phyloP scores from a whole-genome alignment of 1,140 invertebrate genomes.

The Bactericera cockerelli region DNA sequence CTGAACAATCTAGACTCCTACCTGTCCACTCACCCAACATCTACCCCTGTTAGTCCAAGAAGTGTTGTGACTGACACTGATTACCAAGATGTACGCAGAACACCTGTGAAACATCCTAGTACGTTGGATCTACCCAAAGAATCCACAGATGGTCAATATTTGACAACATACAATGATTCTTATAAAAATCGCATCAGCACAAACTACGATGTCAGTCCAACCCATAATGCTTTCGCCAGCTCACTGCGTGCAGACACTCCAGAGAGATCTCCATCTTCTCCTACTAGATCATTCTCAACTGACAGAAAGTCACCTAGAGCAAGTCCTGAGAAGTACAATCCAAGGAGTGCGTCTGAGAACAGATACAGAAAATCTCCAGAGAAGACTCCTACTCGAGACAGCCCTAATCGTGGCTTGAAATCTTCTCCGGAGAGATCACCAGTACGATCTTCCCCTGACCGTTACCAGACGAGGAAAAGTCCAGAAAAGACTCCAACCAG shows the following conservation, averaged over 20 bases:
- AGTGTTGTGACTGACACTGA: slow-evolving; percentile 20
- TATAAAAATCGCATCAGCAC: slow-evolving; percentile 38
- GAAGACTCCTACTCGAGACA: slow-evolving; percentile 11
- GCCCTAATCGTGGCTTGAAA: slow-evolving; percentile 20
- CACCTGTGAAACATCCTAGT: slow-evolving; percentile 16
- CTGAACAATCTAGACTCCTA: slow-evolving; percentile 25
- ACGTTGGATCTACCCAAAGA: slow-evolving; percentile 20
- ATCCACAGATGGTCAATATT: slow-evolving; percentile 32
- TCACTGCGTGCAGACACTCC: slow-evolving; percentile 39
- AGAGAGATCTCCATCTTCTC: slow-evolving; percentile 32
- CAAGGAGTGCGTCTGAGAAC: slow-evolving; percentile 17
- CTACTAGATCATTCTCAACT: slow-evolving; percentile 21
- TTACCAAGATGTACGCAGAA: slow-evolving; percentile 4
- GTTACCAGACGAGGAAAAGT: slow-evolving; percentile 13
- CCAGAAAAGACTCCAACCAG: slow-evolving; percentile 13
- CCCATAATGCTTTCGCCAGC: slow-evolving; percentile 51
- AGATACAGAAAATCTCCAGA: slow-evolving; percentile 22
- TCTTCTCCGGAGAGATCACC: slow-evolving; percentile 10
- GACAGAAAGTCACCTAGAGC: slow-evolving; percentile 24
- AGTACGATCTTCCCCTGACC: not conserved
- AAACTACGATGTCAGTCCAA: slow-evolving; percentile 40
- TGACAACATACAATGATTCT: slow-evolving; percentile 41
- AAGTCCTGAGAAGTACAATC: slow-evolving; percentile 35
- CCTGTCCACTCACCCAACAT: slow-evolving; percentile 20
- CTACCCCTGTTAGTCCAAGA: slow-evolving; percentile 17